A percentile compares a stretch with the other conserved stretches of the same genome.
These are phyloP conservation scores for Olivierus martensii DNA, from an alignment of 1,140 invertebrate species.

Conservation along the genomic window DNA sequence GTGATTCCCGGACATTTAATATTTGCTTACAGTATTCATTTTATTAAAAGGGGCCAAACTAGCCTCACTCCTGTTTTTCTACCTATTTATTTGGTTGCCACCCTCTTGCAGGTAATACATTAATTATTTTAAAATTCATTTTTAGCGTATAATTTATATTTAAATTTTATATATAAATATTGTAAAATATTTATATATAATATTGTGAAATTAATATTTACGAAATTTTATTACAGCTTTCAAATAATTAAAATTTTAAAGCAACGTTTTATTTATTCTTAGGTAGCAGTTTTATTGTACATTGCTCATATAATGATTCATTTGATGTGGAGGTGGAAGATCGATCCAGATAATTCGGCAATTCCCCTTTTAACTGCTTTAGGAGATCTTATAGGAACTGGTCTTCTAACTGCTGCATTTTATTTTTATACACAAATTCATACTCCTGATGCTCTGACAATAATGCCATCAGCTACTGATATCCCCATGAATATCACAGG, in stretches of 20 bases:
- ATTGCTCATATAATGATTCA: conserved; percentile 40
- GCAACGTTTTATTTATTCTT: neutral
- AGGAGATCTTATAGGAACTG: conserved; percentile 82
- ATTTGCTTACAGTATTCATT: conserved; percentile 76
- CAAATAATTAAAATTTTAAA: too few relatives aligned
- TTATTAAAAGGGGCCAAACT: conserved; percentile 40
- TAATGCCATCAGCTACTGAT: neutral
- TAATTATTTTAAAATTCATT: too few relatives aligned
- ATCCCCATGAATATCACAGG: neutral
- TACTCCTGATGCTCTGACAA: neutral
- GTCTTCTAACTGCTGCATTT: conserved; percentile 70
- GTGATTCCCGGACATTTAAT: conserved; percentile 86
- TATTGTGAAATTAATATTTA: too few relatives aligned
- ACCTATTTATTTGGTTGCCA: conserved; percentile 61
- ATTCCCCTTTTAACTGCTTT: conserved; percentile 83
- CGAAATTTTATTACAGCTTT: too few relatives aligned
- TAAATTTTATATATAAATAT: neutral
- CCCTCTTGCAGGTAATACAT: conserved; percentile 57
- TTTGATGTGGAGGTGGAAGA: conserved; percentile 33
- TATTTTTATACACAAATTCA: neutral
- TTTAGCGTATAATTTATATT: too few relatives aligned
- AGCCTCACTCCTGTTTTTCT: conserved; percentile 53
- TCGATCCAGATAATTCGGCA: conserved; percentile 38
- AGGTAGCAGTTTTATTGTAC: conserved; percentile 34
- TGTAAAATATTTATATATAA: too few relatives aligned